Conservation (phyloP, 2,113 vertebrate genomes). For the Amblyornis subalaris region DNA sequence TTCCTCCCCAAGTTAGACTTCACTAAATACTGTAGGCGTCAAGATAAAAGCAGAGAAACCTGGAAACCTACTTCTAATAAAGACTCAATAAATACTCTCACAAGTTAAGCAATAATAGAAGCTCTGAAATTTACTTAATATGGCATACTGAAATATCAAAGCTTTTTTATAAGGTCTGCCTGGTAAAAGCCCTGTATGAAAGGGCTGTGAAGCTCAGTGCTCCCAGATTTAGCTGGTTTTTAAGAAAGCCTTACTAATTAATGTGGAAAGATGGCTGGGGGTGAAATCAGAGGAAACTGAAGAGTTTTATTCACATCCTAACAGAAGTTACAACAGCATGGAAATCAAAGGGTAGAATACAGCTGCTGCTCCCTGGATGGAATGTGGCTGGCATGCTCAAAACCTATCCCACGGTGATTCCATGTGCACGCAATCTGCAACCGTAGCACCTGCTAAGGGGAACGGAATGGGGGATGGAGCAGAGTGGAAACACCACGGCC, state of each 20-base stretch:
- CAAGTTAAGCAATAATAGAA: neutral
- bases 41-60: slow-evolving; percentile 30
- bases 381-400: neutral
- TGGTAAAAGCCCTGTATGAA: neutral
- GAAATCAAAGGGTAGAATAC: neutral
- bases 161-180: neutral
- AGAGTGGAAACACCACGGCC: neutral
- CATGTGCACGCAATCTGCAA: neutral
- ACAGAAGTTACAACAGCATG: neutral
- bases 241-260: neutral
- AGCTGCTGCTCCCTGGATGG: neutral
- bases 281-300: neutral
- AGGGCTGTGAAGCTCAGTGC: neutral
- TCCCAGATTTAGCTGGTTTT: neutral
- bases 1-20: neutral
- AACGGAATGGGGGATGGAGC: neutral
- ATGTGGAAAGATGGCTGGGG: neutral
- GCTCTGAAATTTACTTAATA: neutral
- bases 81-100: slow-evolving; percentile 2
- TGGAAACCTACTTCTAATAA: neutral
- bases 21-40: neutral
- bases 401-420: neutral
- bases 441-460: neutral
- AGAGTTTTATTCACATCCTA: neutral
- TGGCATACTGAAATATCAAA: neutral